Base-by-base conservation (phyloP, 2,888 invertebrate genomes). In the Flexamia atlantica region DNA sequence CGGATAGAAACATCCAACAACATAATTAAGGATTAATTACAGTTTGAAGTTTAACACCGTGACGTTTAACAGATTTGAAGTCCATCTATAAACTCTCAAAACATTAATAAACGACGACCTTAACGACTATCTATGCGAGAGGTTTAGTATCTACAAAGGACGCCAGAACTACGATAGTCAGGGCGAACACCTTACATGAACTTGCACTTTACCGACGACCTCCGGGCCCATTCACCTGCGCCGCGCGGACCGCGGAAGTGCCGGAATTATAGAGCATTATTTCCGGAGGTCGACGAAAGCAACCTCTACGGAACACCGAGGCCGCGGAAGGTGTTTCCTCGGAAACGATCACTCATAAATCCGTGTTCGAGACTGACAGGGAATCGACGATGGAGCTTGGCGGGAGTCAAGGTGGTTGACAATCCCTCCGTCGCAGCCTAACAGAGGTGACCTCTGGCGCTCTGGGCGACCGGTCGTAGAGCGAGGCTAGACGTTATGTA, bases 191-290 rank as follows among this genome's bases (percentile, higher is more conserved):
- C 12, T 57, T 53, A 53, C 53, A 64, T 64, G 64, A 64, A 64
- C 64, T 64, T 64, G 25, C 57, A 57, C 57, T 57, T 57, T 57
- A 57, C 57, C 23, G 14, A 28, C 28, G 64, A 30, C 64, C 64
- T 64, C 64, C 17, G 17, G 25, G 28, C 25, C 64, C 64, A 64
- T 64, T 64, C 64, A 64, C 64, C 64, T 30, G 64, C 3, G 2
- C 5, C 64, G 4, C 4, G 4, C 57, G 64, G 64, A 64, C 64
- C 64, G 30, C 64, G 64, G 64, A 64, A 64, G 64, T 30, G 10
- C 28, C 64, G 64, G 64, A 64, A 64, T 64, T 64, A 64, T 28
- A 64, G 64, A 64, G 64, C 64, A 30, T 64, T 64, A 64, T 64
- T 2, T 64, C 64, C 64, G 64, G 64, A 64, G 64, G 64, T 64